Conservation (phyloP, 2,113 vertebrate genomes). For the Ictidomys tridecemlineatus region DNA sequence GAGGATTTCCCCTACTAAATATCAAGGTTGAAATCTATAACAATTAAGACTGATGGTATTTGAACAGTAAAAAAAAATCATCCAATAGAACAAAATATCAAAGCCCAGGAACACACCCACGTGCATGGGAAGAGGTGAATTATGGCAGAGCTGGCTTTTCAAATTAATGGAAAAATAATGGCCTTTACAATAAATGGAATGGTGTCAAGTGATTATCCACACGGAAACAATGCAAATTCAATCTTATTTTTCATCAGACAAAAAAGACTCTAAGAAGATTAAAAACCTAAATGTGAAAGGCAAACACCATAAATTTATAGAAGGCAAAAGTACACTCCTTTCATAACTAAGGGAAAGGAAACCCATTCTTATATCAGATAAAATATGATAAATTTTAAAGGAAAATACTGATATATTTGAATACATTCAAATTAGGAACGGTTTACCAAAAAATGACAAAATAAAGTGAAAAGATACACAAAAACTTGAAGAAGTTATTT, state of each 20-base stretch:
- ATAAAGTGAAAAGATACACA: neutral
- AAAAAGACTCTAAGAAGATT: conserved; percentile 50
- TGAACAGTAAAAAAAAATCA: neutral
- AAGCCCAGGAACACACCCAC: neutral
- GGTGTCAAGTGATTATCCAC: conserved; percentile 16
- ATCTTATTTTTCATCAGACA: conserved; percentile 64
- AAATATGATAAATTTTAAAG: neutral
- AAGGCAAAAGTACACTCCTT: neutral
- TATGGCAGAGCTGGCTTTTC: neutral
- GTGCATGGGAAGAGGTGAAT: neutral
- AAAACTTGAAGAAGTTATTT: neutral
- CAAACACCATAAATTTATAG: conserved; percentile 34
- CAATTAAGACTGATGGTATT: neutral
- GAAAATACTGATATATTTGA: neutral
- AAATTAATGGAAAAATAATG: neutral
- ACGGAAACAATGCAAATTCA: conserved; percentile 70
- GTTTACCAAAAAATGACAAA: neutral
- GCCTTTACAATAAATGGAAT: neutral
- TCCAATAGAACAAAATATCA: neutral
- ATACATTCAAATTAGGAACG: conserved; percentile 5
- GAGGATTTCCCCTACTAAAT: neutral
- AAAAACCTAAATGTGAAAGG: conserved; percentile 43
- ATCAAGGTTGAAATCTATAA: neutral
- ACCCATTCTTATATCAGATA: neutral
- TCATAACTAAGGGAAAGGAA: neutral